Conservation (phyloP, 2,888 invertebrate species). For the Troides aeacus region DNA sequence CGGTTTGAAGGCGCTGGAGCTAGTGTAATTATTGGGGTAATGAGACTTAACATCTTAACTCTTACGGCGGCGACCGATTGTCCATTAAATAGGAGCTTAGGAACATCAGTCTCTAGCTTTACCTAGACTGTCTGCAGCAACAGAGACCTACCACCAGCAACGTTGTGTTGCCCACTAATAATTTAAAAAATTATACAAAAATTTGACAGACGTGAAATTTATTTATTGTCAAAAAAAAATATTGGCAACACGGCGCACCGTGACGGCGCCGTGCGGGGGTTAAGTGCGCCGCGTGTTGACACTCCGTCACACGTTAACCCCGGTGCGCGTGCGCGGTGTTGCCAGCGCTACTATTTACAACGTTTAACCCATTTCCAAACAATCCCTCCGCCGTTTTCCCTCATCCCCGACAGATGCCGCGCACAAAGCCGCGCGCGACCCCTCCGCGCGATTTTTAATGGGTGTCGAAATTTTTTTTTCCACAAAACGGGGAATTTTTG, state of each 20-base stretch:
- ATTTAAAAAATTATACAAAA: too few species aligned
- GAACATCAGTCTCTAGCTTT: too few species aligned
- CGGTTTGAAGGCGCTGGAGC: too few species aligned
- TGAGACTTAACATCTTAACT: too few species aligned
- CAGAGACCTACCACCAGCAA: too few species aligned
- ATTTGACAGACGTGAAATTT: too few species aligned
- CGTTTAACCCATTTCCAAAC: conserved; percentile 78
- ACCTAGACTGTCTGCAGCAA: too few species aligned
- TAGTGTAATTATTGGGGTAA: too few species aligned
- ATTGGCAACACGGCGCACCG: conserved; percentile 1
- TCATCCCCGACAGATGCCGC: conserved; percentile 68
- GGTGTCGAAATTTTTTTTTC: conserved; percentile 58
- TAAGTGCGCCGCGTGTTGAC: conserved; percentile 47
- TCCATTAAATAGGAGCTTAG: too few species aligned
- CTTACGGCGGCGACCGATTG: too few species aligned
- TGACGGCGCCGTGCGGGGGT: conserved; percentile 38
- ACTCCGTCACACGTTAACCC: conserved; percentile 51
- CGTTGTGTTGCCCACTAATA: too few species aligned
- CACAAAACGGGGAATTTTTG: conserved; percentile 56
- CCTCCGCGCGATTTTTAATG: conserved; percentile 69
- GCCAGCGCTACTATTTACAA: conserved; percentile 54
- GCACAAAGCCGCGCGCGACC: conserved; percentile 47
- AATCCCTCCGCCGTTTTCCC: conserved; percentile 64
- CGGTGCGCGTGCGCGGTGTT: conserved; percentile 53
- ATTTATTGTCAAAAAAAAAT: too few species aligned